A percentile compares a stretch with the other conserved stretches of the same genome.
phyloP scores from a whole-genome alignment of 1,140 invertebrate genomes.

The Venturia canescens region DNA sequence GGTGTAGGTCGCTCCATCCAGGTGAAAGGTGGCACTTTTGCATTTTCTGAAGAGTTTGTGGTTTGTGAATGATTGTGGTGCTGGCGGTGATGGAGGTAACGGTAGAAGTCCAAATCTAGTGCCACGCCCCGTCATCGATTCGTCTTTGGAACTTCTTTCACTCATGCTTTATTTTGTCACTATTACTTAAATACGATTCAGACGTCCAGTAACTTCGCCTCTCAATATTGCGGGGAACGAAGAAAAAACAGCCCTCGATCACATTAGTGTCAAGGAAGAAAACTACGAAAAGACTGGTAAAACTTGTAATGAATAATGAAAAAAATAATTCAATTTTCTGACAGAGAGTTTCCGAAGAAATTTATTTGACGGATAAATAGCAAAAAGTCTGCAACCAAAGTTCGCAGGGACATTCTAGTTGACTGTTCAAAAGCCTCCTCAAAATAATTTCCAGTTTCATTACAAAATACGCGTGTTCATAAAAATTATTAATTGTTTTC shows the following conservation, averaged over 20 bases:
- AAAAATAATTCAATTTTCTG: no score
- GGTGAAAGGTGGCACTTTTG: conserved; percentile 87
- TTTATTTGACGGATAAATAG: no score
- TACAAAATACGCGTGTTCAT: no score
- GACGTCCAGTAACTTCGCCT: conserved; percentile 19
- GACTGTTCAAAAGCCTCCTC: no score
- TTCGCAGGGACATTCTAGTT: no score
- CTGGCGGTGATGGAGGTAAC: conserved; percentile 55
- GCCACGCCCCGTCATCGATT: conserved; percentile 13
- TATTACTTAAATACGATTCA: conserved; percentile 35
- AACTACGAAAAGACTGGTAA: no score
- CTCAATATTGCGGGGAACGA: not conserved
- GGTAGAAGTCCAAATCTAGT: conserved; percentile 22
- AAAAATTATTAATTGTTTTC: no score
- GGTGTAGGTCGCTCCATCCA: conserved; percentile 87
- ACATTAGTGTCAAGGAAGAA: no score
- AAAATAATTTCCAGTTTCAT: no score
- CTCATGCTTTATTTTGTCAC: conserved; percentile 47
- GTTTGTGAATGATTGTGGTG: conserved; percentile 55
- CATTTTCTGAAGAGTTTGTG: conserved; percentile 84
- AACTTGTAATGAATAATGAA: no score
- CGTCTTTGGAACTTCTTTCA: conserved; percentile 44
- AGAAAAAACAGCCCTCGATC: conserved; percentile 20
- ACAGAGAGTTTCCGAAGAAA: no score
- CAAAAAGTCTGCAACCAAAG: no score